Evolutionary conservation across 2,113 vertebrate genomes (phyloP).

Genomic region (Oncorhynchus keta): DNA sequence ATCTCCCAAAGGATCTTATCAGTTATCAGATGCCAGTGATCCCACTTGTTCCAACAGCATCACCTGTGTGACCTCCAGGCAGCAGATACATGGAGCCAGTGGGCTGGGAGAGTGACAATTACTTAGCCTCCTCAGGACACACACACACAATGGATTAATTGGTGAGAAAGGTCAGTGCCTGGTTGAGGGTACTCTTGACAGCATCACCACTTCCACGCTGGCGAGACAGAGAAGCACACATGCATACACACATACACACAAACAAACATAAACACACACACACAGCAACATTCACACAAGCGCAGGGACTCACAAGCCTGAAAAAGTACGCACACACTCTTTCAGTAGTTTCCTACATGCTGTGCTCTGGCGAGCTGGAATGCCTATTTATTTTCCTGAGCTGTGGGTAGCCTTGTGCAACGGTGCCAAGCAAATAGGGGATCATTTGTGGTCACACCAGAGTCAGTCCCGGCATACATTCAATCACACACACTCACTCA

Average conservation of each 20-base stretch:
- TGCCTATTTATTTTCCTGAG: slow-evolving; percentile 7
- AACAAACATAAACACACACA: background rate
- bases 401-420: slow-evolving; percentile 34
- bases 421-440: slow-evolving; percentile 40
- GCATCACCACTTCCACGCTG: slow-evolving; percentile 12
- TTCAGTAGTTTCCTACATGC: background rate
- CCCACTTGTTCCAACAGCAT: slow-evolving; percentile 39
- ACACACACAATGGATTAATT: slow-evolving; percentile 59
- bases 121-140: slow-evolving; percentile 53
- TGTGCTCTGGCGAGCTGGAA: slow-evolving; percentile 16
- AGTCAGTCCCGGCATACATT: slow-evolving; percentile 26
- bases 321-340: no score
- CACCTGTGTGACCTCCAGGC: slow-evolving; percentile 47
- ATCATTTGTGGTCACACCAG: slow-evolving; percentile 47
- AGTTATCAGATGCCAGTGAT: no score
- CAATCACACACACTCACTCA: slow-evolving; percentile 3
- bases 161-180: slow-evolving; percentile 55
- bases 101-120: slow-evolving; percentile 51
- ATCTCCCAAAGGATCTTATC: no score
- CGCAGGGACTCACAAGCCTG: no score
- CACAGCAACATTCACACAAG: slow-evolving; percentile 11
- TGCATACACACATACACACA: background rate
- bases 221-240: background rate
- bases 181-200: slow-evolving; percentile 55
- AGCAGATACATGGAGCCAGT: slow-evolving; percentile 51